phyloP scores from a whole-genome alignment of 2,113 vertebrate species.

The Microcebus tavaratra region DNA sequence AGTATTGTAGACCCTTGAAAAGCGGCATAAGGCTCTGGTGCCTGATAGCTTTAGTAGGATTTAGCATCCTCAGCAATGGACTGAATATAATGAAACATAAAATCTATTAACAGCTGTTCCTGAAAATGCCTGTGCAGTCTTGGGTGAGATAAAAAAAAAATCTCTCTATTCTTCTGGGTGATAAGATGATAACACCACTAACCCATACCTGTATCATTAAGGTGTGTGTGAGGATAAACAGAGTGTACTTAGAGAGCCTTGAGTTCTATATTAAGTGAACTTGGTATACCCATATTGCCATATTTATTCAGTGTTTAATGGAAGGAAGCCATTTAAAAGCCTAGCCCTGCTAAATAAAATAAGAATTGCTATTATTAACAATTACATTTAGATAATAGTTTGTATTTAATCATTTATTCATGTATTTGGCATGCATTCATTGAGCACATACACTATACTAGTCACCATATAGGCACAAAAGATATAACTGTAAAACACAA shows the following conservation, averaged over 20 bases:
- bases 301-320: neutral
- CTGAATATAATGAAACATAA: conserved; percentile 55
- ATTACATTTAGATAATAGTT: neutral
- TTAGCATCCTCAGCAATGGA: conserved; percentile 58
- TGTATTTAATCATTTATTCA: neutral
- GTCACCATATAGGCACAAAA: neutral
- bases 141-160: conserved; percentile 20
- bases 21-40: conserved; percentile 24
- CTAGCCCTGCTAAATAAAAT: neutral
- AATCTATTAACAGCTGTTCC: conserved; percentile 63
- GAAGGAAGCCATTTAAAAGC: conserved; percentile 15
- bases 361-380: neutral
- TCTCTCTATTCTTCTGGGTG: neutral
- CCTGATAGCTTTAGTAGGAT: conserved; percentile 59
- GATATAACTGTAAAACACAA: neutral
- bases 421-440: neutral
- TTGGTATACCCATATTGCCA: neutral
- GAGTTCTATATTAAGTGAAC: neutral
- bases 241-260: neutral
- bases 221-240: neutral
- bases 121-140: neutral
- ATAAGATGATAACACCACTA: neutral
- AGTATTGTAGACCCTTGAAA: conserved; percentile 59
- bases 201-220: neutral
- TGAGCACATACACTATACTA: neutral